A percentile compares a stretch with the other conserved stretches of the same genome.
Conservation (phyloP, 2,797 vertebrate genomes). For the Xyrichtys novacula region DNA sequence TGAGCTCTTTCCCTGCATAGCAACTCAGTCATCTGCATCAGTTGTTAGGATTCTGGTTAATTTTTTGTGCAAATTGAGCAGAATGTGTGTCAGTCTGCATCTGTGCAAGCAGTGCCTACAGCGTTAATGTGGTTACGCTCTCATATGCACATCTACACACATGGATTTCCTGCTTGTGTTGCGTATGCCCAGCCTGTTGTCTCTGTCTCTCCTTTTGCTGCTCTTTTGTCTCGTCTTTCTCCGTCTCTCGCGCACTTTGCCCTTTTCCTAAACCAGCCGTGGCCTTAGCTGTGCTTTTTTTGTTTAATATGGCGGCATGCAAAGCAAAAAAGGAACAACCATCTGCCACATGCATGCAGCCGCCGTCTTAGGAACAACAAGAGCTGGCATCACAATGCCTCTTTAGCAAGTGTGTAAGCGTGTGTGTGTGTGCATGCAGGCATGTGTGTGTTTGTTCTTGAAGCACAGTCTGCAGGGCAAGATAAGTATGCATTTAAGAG, state of each 20-base stretch:
- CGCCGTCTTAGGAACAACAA: slow-evolving; percentile 72
- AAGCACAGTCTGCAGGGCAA: slow-evolving; percentile 77
- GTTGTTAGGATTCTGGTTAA: slow-evolving; percentile 1
- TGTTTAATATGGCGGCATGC: slow-evolving; percentile 81
- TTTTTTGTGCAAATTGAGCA: slow-evolving; percentile 17
- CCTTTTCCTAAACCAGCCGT: slow-evolving; percentile 76
- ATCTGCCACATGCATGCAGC: slow-evolving; percentile 80
- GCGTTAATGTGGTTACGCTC: slow-evolving; percentile 39
- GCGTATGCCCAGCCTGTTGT: slow-evolving; percentile 50
- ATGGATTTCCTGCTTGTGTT: slow-evolving; percentile 50
- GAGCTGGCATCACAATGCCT: slow-evolving; percentile 78
- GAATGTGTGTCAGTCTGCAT: slow-evolving; percentile 10
- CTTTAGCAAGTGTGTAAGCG: slow-evolving; percentile 59
- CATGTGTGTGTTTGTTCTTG: slow-evolving; percentile 65
- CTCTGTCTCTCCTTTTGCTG: slow-evolving; percentile 59
- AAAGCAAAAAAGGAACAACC: slow-evolving; percentile 75
- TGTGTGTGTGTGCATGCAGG: slow-evolving; percentile 21
- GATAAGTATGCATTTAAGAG: slow-evolving; percentile 84
- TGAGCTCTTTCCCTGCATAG: slow-evolving; percentile 12
- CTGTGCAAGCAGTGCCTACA: slow-evolving; percentile 10
- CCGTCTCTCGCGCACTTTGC: slow-evolving; percentile 67
- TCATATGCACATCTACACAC: slow-evolving; percentile 31
- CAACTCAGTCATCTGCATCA: slow-evolving; percentile 13
- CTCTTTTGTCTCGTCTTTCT: slow-evolving; percentile 63
- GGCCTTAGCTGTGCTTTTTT: slow-evolving; percentile 75